Evolutionary conservation across 2,113 vertebrate genomes (phyloP), one percentile per base, ranked within the genome.

Genomic region (Ailurus styani): DNA sequence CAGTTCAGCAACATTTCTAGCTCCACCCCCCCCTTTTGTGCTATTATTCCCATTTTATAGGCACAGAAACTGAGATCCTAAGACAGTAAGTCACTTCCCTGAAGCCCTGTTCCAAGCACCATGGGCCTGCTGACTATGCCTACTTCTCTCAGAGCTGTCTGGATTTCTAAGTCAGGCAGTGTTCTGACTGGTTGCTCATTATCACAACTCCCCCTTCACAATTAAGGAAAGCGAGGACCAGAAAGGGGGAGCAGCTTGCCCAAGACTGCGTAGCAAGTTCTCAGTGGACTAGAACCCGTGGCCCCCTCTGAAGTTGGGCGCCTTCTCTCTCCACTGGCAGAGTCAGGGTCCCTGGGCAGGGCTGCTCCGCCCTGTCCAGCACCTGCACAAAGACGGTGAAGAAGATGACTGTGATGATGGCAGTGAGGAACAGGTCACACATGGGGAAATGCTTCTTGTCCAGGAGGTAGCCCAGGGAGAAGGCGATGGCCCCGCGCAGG

Each of bases 381-480:
- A 97, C 99, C 99, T 99, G 99, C 96, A 99, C 99, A 2, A 99
- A 99, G 52, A 99, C 99, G 0, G 99, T 99, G 99, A 99, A 99
- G 99, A 99, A 99, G 98, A 99, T 99, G 87, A 99, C 99, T 0
- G 99, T 99, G 99, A 99, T 99, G 99, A 99, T 99, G 98, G 99
- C 99, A 0, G 99, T 99, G 96, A 99, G 99, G 98, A 99, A 99
- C 99, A 99, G 99, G 40, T 99, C 97, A 87, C 99, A 99, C 99
- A 99, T 99, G 72, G 98, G 97, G 7, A 99, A 99, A 11, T 98
- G 98, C 0, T 98, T 3, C 1, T 97, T 40, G 0, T 99, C 50
- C 92, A 99, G 98, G n/a, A 99, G 99, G 98, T 99, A 99, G 20
- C 99, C 99, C 17, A 99, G 99, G 31, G 99, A 99, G 98, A 99